Base-by-base conservation (phyloP, 1,140 invertebrate species). In the Drosophila pectinifera region DNA sequence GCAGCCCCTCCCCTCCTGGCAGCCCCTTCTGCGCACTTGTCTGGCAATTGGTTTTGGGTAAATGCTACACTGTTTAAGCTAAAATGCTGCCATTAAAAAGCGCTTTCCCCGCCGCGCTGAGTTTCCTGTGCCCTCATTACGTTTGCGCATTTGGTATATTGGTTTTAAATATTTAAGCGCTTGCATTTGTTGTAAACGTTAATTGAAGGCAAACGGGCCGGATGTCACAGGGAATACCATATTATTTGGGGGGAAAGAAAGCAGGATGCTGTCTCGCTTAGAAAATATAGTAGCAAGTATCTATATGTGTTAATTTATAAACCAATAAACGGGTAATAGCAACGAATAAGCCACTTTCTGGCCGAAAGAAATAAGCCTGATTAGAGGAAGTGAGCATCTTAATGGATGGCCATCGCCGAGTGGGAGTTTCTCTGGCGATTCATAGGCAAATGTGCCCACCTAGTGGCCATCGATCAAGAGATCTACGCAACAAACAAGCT, bases 31-130 rank as follows among this genome's bases (percentile, higher is more conserved):
- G 48, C 39, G 24, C 54, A 56, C 39, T 75, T 73, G 49, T 57
- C 63, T 80, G 58, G 57, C 80, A 76, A 84, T 83, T 79, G 75
- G 80, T 73, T 85, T 84, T 59, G 45, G 62, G 74, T 74, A 85
- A 73, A 80, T 77, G 77, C 70, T 73, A 58, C 57, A 73, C 65
- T 85, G 77, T 84, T 84, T 84, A 86, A 85, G 82, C 82, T 85
- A 85, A 85, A 85, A 85, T 86, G 82, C 64, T 70, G 74, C 56
- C 82, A 86, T 85, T 84, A 84, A 83, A 84, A 85, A 70, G 81
- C 48, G 49, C 63, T 63, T 73, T 73, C 61, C 34, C 59, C 54
- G 34, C 28, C 20, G 28, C 36, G 18, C n/a, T 5, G 18, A 41
- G 46, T 55, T 57, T 53, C 54, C 48, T 48, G 49, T 51, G 46